Evolutionary conservation across 2,888 invertebrate genomes (phyloP).

Genomic region (Scaptomyza cyrtandrae): DNA sequence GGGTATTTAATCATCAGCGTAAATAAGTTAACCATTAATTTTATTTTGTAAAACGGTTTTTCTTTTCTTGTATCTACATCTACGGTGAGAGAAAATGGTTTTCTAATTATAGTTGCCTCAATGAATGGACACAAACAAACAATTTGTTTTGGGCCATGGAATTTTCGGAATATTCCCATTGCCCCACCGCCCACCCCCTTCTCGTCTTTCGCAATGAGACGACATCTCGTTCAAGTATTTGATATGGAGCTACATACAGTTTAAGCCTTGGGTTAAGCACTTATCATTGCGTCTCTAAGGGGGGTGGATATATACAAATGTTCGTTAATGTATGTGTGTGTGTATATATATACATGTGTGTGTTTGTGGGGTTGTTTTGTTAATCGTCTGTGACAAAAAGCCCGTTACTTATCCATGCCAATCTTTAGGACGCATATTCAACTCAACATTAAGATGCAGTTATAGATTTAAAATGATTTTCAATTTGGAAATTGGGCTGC

Average conservation of each 20-base stretch:
- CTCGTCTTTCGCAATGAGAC: neutral
- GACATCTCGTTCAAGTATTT: constrained; percentile 18
- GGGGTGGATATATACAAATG: constrained; percentile 9
- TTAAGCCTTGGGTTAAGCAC: constrained; percentile 35
- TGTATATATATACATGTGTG: neutral
- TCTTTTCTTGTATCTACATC: neutral
- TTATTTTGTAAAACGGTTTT: neutral
- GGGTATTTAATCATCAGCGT: neutral
- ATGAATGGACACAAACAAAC: constrained; percentile 47
- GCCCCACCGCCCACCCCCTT: neutral
- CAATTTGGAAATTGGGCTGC: constrained; percentile 43
- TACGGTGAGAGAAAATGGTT: constrained; percentile 16
- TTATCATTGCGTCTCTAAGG: constrained; percentile 24
- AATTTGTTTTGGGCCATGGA: constrained; percentile 44
- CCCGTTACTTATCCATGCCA: constrained; percentile 34
- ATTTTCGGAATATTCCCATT: constrained; percentile 24
- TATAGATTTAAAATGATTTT: constrained; percentile 48
- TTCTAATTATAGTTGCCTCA: constrained; percentile 63
- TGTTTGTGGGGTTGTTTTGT: constrained; percentile 15
- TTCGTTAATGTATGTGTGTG: neutral
- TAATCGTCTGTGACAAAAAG: constrained; percentile 42
- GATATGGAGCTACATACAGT: constrained; percentile 35
- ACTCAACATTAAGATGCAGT: constrained; percentile 12
- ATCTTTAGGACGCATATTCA: constrained; percentile 18
- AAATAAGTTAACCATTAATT: neutral